Evolutionary conservation across 2,113 vertebrate genomes (phyloP).

Genomic region (Paralichthys olivaceus): DNA sequence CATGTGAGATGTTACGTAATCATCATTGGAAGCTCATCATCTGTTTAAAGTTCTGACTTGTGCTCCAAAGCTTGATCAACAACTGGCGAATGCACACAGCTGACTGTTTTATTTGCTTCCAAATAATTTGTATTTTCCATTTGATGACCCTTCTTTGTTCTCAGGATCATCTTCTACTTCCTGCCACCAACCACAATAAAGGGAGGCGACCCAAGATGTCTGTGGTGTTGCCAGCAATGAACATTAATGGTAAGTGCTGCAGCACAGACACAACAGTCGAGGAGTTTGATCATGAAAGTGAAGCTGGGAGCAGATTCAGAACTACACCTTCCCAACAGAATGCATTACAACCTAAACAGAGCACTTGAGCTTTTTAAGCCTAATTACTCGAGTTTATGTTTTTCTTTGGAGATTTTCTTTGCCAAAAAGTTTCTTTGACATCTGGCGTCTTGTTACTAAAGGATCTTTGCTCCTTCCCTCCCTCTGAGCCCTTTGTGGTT

Average conservation of each 20-base stretch:
- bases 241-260: slow-evolving; percentile 90
- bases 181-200: slow-evolving; percentile 95
- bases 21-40: neutral
- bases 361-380: slow-evolving; percentile 2
- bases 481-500: slow-evolving; percentile 12
- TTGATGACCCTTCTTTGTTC: slow-evolving; percentile 61
- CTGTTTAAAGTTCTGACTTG: neutral
- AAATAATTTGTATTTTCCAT: slow-evolving; percentile 9
- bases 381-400: neutral
- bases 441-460: slow-evolving; percentile 20
- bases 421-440: slow-evolving; percentile 19
- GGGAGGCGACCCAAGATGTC: slow-evolving; percentile 97
- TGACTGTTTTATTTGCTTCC: slow-evolving; percentile 1
- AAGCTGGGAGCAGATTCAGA: slow-evolving; percentile 38
- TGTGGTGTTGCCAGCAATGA: slow-evolving; percentile 93
- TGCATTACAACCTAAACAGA: slow-evolving; percentile 31
- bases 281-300: slow-evolving; percentile 40
- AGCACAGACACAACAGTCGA: slow-evolving; percentile 29
- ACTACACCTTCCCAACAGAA: slow-evolving; percentile 33
- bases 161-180: slow-evolving; percentile 95
- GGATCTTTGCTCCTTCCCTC: slow-evolving; percentile 7
- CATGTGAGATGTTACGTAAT: neutral
- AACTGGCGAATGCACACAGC: slow-evolving; percentile 5
- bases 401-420: slow-evolving; percentile 6
- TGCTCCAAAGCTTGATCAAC: neutral